Evolutionary conservation across 2,797 vertebrate genomes (phyloP).

Genomic region (Tokudaia tokunoshimensis): DNA sequence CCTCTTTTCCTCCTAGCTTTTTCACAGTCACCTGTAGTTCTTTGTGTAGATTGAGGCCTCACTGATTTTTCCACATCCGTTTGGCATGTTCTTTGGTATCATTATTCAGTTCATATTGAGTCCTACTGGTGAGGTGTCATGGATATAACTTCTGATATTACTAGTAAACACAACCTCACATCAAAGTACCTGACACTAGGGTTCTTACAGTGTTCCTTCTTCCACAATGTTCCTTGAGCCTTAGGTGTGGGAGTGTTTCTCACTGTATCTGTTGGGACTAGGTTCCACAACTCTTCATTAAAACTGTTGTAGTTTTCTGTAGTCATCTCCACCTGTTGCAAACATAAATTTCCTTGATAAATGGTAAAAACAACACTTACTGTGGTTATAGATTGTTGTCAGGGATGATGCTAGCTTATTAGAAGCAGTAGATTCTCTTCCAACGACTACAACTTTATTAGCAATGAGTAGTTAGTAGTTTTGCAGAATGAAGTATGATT

Average conservation of each 20-base stretch:
- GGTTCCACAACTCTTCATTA: too few species aligned
- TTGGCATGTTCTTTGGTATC: background rate
- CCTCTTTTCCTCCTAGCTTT: background rate
- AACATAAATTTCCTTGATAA: background rate
- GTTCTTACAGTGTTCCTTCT: background rate
- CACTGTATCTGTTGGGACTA: too few species aligned
- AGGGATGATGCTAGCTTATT: background rate
- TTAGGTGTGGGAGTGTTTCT: background rate
- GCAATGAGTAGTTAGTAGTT: background rate
- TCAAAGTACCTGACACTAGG: background rate
- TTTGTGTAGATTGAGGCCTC: background rate
- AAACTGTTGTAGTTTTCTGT: background rate
- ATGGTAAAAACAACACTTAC: background rate
- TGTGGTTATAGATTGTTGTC: background rate
- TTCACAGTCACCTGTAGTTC: background rate
- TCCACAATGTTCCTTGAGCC: background rate
- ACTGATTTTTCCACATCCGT: background rate
- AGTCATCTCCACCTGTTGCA: background rate
- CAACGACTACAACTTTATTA: background rate
- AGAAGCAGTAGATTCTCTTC: background rate
- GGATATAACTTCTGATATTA: background rate
- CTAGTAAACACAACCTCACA: background rate
- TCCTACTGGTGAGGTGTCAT: too few species aligned
- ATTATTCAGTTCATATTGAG: background rate
- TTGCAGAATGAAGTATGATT: background rate